Percentiles rank a stretch among this genome's conserved stretches.
phyloP scores from a whole-genome alignment of 1,140 invertebrate species.

The Pogonognathellus flavescens region DNA sequence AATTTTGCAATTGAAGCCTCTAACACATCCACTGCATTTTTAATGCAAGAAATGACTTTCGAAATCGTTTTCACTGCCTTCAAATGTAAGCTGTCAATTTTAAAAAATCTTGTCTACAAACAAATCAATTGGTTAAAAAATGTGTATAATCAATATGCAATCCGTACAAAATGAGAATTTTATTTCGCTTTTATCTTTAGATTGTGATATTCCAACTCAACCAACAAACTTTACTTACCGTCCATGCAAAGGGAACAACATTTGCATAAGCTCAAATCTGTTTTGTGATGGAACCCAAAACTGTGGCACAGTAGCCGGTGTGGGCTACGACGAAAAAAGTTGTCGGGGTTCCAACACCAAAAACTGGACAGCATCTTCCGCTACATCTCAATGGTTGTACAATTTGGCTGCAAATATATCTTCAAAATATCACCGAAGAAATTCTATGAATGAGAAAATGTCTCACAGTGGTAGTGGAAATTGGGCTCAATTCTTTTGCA shows the following conservation, averaged over 20 bases:
- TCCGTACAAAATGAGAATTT: too few species aligned
- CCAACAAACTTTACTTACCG: slow-evolving; percentile 22
- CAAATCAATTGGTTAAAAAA: too few species aligned
- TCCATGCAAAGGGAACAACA: slow-evolving; percentile 19
- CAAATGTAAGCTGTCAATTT: background rate
- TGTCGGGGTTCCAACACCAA: background rate
- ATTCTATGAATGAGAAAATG: background rate
- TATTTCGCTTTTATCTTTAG: background rate
- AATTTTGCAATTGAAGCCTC: slow-evolving; percentile 14
- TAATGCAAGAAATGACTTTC: slow-evolving; percentile 4
- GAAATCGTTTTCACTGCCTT: slow-evolving; percentile 16
- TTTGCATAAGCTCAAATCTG: slow-evolving; percentile 5
- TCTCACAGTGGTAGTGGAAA: slow-evolving; percentile 14
- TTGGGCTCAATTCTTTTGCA: slow-evolving; percentile 23
- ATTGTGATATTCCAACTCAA: slow-evolving; percentile 21
- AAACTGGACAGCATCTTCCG: slow-evolving; percentile 5
- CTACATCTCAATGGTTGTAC: slow-evolving; percentile 15
- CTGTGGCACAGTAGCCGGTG: background rate
- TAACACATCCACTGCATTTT: background rate
- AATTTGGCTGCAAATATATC: slow-evolving; percentile 1
- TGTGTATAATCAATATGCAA: too few species aligned
- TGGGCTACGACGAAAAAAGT: slow-evolving; percentile 17
- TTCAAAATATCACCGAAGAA: background rate
- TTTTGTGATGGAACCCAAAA: slow-evolving; percentile 7
- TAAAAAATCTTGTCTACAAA: too few species aligned